Base-by-base conservation (phyloP, 2,888 invertebrate genomes). In the Tipula vernalis region DNA sequence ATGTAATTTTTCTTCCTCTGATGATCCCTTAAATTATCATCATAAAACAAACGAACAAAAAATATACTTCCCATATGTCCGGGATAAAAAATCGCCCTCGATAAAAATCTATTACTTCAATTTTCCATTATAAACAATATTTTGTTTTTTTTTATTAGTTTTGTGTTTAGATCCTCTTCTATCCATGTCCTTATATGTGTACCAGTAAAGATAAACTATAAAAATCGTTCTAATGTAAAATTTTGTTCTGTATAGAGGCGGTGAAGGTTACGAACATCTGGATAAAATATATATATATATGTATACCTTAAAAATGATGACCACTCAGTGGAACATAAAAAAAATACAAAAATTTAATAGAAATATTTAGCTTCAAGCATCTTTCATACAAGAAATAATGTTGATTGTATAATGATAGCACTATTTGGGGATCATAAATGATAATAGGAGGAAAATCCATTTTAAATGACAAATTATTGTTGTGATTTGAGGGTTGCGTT, bases 91-190 rank as follows among this genome's bases (percentile, higher is more conserved):
- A 84, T 84, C 39, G 41, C 84, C 41, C 84, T 41, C 84, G 84
- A 84, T 84, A 84, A 84, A 84, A 84, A 84, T 84, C 84, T 84
- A 84, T 84, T 84, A 84, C 84, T 84, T 84, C 84, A 84, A 84
- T 84, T 84, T 84, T 84, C 84, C 84, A 84, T 39, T 84, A 84
- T 84, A 71, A 71, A 71, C 71, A 18, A 71, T 71, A 71, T 71
- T 71, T 71, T 71, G 71, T 15, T 71, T 71, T 71, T 71, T 28
- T 71, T 71, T 71, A 71, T 71, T 71, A 71, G 71, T 71, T 71
- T 71, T 71, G 28, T 71, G 71, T 10, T 71, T 18, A 28, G 71
- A 71, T 71, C 28, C 71, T 71, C 71, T 71, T 71, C 71, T 71
- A 12, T 18, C 3, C 10, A 51, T 51, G 71, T 71, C 6, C 10